Percentiles rank a stretch among this genome's conserved stretches.
Evolutionary conservation across 2,113 vertebrate species (phyloP).

Genomic region (Mionectes macconnelli): DNA sequence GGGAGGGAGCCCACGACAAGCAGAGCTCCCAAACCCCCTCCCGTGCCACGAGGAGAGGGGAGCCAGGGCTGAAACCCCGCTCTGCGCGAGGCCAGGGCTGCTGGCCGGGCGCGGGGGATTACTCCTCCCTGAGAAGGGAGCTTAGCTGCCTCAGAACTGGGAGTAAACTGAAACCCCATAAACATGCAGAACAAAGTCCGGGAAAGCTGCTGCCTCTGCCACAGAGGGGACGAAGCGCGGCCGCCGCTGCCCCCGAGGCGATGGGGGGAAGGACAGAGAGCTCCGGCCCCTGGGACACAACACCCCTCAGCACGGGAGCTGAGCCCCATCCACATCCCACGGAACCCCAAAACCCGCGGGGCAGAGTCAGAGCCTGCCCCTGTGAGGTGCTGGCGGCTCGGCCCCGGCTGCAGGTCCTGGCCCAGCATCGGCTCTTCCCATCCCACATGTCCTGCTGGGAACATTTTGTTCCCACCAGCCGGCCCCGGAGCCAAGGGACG

Average conservation of each 20-base stretch:
- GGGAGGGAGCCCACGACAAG: not conserved
- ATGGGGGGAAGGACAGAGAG: not conserved
- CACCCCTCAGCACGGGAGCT: not conserved
- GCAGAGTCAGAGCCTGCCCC: rapidly evolving
- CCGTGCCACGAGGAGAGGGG: not conserved
- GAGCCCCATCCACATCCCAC: rapidly evolving
- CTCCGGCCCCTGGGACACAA: rapidly evolving
- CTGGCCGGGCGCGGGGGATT: not conserved
- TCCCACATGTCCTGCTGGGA: not conserved
- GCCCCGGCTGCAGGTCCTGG: not conserved
- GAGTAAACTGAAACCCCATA: conserved; percentile 32
- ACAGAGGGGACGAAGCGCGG: rapidly evolving
- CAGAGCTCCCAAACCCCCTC: not conserved
- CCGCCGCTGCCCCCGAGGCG: rapidly evolving
- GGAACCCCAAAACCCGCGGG: not conserved
- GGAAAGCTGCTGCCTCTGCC: not conserved
- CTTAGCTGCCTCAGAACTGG: conserved; percentile 15
- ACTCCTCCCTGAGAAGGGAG: not conserved
- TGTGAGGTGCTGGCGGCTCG: not conserved
- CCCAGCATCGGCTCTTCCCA: not conserved
- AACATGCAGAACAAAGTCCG: conserved; percentile 23
- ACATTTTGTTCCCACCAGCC: conserved; percentile 43
- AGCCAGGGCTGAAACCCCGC: not conserved
- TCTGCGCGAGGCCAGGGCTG: not conserved
- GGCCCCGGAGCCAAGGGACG: not conserved